Evolutionary conservation across 2,797 vertebrate species (phyloP), one percentile per base, ranked within the genome.

Genomic region (Smutsia gigantea): DNA sequence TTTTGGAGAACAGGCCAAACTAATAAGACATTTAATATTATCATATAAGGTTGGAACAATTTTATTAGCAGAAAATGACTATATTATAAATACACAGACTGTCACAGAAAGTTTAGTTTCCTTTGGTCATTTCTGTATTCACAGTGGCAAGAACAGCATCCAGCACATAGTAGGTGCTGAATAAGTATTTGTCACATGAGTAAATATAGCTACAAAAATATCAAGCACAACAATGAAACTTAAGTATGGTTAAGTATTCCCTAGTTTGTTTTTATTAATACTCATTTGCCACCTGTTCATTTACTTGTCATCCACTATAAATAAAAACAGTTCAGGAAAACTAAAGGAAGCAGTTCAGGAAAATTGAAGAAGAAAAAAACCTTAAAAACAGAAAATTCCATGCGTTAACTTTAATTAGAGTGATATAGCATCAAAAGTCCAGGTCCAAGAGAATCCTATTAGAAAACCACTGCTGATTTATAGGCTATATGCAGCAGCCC

Each of bases 401-500:
- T 66, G 37, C n/a, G 66, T 87, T 88, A 93, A 90, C 51, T 93
- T n/a, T 93, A 34, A 96, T 63, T 55, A 94, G 66, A 92, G 27
- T 57, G 61, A 93, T 63, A 0, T 0, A 90, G 66, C 15, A 72
- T 2, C 19, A 90, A 46, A 87, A 77, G 37, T 23, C 17, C 14
- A 96, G 2, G 61, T 87, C 19, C 63, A 83, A 78, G 51, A 78
- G 39, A 96, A 94, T 94, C 49, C 77, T 94, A 49, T 53, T 87
- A 53, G 63, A 75, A 92, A 89, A 94, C 34, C 63, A 95, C 1
- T 59, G 13, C 42, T 46, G 42, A 98, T 99, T 99, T 99, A 98
- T 98, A 98, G 98, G 98, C 98, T 98, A 98, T 98, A 96, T 97
- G 90, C 95, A 89, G 97, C 98, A 97, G 98, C 98, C 96, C 95